These are phyloP conservation scores for Oncorhynchus kisutch DNA, from an alignment of 2,113 vertebrate genomes.

Conservation along the genomic window DNA sequence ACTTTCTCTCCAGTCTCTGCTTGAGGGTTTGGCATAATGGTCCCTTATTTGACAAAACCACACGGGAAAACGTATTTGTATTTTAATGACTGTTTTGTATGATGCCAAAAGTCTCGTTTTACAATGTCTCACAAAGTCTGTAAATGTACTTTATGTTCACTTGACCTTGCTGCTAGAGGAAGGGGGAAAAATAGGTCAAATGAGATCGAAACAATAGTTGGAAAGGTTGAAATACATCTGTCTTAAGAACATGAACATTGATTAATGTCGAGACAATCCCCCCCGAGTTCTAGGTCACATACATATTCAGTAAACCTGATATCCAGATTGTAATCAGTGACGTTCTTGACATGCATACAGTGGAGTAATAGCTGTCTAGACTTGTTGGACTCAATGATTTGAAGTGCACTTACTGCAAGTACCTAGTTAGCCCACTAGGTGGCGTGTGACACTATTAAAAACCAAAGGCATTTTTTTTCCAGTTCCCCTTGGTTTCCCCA, in stretches of 20 bases:
- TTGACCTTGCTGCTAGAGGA: neutral
- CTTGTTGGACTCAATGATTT: neutral
- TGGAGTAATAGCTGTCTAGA: too few species aligned
- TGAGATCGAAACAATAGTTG: too few species aligned
- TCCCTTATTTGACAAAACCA: slow-evolving; percentile 24
- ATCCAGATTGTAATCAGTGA: too few species aligned
- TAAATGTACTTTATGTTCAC: neutral
- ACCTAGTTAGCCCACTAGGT: slow-evolving; percentile 46
- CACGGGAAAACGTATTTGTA: slow-evolving; percentile 23
- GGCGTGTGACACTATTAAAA: slow-evolving; percentile 19
- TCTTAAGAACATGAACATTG: too few species aligned
- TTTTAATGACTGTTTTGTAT: neutral
- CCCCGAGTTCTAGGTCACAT: too few species aligned
- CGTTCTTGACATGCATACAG: too few species aligned
- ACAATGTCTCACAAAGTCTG: neutral
- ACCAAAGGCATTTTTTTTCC: neutral
- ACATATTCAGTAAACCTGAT: too few species aligned
- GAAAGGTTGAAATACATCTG: too few species aligned
- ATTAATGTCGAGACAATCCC: too few species aligned
- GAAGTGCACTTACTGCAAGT: neutral
- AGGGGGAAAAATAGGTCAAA: neutral
- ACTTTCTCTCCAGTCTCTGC: slow-evolving; percentile 47
- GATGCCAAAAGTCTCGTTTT: slow-evolving; percentile 11
- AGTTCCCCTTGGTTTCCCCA: slow-evolving; percentile 13
- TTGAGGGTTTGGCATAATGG: slow-evolving; percentile 28